Percentiles rank a stretch among this genome's conserved stretches.
Evolutionary conservation across 30 jellyfish, hydroid and myxozoan genomes (phyloP).

Genomic region (Mastigias papua): DNA sequence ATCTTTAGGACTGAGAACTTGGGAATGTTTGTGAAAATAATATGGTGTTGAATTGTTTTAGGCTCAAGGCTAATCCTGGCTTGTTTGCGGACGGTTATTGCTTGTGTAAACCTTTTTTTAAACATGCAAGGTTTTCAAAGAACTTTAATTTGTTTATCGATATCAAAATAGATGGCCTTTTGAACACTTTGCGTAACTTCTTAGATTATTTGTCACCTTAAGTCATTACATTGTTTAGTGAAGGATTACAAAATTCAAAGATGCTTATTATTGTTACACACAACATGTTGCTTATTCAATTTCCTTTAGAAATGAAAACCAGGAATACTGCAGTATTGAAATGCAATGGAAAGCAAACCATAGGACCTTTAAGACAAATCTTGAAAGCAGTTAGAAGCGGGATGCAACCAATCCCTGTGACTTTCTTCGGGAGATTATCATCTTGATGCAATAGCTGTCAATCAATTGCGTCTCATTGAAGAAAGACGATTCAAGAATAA

Average conservation of each 20-base stretch:
- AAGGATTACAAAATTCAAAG: background rate
- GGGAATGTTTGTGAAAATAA: too few relatives aligned
- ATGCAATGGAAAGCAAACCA: background rate
- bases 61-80: background rate
- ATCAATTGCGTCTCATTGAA: constrained; percentile 3
- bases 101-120: background rate
- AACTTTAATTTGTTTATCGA: background rate
- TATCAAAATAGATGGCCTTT: background rate
- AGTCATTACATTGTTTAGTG: background rate
- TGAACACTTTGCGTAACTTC: background rate
- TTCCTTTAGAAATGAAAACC: constrained; percentile 1
- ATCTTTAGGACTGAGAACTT: too few relatives aligned
- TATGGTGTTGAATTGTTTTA: too few relatives aligned
- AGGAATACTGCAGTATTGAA: background rate
- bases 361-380: background rate
- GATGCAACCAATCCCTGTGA: background rate
- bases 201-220: background rate
- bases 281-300: constrained; percentile 32
- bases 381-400: background rate
- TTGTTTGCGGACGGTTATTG: background rate
- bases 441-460: constrained; percentile 4
- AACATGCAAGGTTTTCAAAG: background rate
- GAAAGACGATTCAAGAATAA: constrained; percentile 13
- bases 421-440: constrained; percentile 19
- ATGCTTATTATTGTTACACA: background rate